A percentile compares a stretch with the other conserved stretches of the same genome.
phyloP scores from a whole-genome alignment of 2,888 invertebrate genomes.

The Cosmia trapezina region DNA sequence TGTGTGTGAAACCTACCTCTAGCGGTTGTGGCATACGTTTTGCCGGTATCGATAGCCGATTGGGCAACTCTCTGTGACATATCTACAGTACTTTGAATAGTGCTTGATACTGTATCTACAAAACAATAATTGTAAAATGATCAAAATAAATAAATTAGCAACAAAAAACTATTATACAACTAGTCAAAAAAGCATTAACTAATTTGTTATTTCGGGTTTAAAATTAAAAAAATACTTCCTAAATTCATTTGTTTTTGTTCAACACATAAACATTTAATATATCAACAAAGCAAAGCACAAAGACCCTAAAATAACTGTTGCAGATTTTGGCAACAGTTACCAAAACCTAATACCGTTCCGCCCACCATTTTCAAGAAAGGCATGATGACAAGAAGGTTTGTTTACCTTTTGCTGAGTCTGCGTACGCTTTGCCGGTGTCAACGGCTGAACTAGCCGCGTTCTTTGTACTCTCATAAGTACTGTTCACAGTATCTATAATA shows the following conservation, averaged over 20 bases:
- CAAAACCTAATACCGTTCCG: slow-evolving; percentile 52
- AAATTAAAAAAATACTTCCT: not conserved
- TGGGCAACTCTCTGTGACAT: slow-evolving; percentile 76
- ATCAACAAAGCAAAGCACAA: slow-evolving; percentile 35
- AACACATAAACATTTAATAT: not conserved
- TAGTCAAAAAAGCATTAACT: not conserved
- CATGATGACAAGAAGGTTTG: slow-evolving; percentile 56
- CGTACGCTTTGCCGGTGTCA: slow-evolving; percentile 74
- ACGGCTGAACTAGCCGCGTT: slow-evolving; percentile 68
- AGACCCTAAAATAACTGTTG: slow-evolving; percentile 14
- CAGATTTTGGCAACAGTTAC: slow-evolving; percentile 40
- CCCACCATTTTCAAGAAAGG: slow-evolving; percentile 52
- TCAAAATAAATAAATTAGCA: slow-evolving; percentile 18
- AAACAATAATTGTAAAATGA: slow-evolving; percentile 61
- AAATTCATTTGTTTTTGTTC: slow-evolving; percentile 5
- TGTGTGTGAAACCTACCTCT: slow-evolving; percentile 68
- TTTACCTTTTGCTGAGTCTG: slow-evolving; percentile 75
- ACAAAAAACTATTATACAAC: slow-evolving; percentile 3
- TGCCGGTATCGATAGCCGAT: slow-evolving; percentile 75
- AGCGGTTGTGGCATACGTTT: slow-evolving; percentile 74
- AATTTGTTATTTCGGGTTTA: not conserved
- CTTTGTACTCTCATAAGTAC: slow-evolving; percentile 76
- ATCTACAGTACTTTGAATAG: slow-evolving; percentile 75
- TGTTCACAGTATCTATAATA: slow-evolving; percentile 71
- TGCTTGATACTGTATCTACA: slow-evolving; percentile 80